phyloP scores from a whole-genome alignment of 2,113 vertebrate species.

The Strix uralensis region DNA sequence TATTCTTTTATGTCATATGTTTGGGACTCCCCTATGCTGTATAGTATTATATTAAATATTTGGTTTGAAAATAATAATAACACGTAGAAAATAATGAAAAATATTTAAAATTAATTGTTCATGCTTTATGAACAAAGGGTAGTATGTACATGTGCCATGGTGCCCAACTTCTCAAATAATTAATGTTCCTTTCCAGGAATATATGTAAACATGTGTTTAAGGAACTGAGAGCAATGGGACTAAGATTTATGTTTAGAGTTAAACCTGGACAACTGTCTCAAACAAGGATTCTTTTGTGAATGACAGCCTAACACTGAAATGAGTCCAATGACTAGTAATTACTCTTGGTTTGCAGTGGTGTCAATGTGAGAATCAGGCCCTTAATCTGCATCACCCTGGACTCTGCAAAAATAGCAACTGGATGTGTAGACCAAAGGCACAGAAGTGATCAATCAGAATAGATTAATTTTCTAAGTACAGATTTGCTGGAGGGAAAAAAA shows the following conservation, averaged over 20 bases:
- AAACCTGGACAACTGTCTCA: neutral
- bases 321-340: neutral
- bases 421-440: neutral
- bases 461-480: neutral
- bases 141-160: neutral
- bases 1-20: neutral
- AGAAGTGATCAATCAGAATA: neutral
- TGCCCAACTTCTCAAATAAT: neutral
- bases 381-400: neutral
- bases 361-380: neutral
- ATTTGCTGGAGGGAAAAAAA: neutral
- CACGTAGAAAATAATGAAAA: neutral
- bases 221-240: neutral
- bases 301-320: neutral
- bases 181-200: neutral
- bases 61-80: neutral
- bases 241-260: neutral
- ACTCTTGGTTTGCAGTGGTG: neutral
- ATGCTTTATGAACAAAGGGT: neutral
- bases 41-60: neutral
- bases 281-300: neutral
- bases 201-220: neutral
- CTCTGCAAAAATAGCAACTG: neutral
- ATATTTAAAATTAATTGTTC: neutral
- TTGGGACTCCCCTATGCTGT: neutral